Evolutionary conservation across 1,140 invertebrate species (phyloP).

Genomic region (Cyclina sinensis): DNA sequence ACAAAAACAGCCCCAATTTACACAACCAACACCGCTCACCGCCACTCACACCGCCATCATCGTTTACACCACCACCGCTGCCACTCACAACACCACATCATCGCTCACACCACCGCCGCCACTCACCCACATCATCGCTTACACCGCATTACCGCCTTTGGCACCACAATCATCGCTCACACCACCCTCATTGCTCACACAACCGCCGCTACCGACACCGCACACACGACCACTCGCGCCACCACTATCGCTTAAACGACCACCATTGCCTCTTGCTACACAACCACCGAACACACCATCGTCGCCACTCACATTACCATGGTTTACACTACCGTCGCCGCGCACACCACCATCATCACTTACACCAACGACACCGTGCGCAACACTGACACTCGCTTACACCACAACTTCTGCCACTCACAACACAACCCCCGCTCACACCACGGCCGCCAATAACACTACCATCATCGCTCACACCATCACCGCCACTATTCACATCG

Average conservation of each 20-base stretch:
- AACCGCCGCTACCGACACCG: too few relatives aligned
- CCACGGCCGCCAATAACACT: conserved; percentile 9
- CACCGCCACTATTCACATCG: conserved; percentile 26
- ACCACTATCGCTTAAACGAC: conserved; percentile 21
- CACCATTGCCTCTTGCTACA: background rate
- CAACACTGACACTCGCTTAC: conserved; percentile 14
- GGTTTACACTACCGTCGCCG: background rate
- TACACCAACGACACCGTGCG: conserved; percentile 1
- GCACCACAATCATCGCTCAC: too few relatives aligned
- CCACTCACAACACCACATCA: too few relatives aligned
- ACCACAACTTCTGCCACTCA: conserved; percentile 60
- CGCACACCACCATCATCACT: background rate
- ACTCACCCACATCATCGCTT: too few relatives aligned
- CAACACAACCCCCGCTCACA: background rate
- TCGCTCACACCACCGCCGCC: too few relatives aligned
- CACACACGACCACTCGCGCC: background rate
- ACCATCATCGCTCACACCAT: conserved; percentile 6
- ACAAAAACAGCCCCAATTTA: too few relatives aligned
- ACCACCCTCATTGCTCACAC: too few relatives aligned
- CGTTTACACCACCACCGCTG: too few relatives aligned
- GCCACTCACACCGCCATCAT: too few relatives aligned
- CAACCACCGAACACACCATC: conserved; percentile 3
- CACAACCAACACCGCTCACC: too few relatives aligned
- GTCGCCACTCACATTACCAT: conserved; percentile 27
- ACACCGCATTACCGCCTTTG: too few relatives aligned